Conservation (phyloP, 2,888 invertebrate genomes). For the Galeruca laticollis region DNA sequence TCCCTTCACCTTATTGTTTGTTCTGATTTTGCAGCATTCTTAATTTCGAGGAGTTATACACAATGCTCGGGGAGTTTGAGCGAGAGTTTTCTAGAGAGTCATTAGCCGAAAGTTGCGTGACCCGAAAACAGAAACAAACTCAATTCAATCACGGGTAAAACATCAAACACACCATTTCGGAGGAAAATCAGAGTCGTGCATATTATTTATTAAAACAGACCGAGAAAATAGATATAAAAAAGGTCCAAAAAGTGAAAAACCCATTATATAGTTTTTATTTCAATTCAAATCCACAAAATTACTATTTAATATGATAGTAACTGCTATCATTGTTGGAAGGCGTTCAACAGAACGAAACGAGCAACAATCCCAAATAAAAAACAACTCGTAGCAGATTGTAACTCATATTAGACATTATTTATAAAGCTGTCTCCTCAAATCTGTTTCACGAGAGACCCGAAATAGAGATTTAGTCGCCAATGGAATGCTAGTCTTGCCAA, state of each 20-base stretch:
- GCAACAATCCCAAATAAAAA: constrained; percentile 8
- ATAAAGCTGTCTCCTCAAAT: constrained; percentile 10
- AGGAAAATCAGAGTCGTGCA: neutral
- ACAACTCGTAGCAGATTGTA: neutral
- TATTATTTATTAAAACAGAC: too few relatives aligned
- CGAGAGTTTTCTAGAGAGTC: constrained; percentile 35
- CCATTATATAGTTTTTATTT: too few relatives aligned
- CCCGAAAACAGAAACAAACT: constrained; percentile 50
- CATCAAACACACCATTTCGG: constrained; percentile 31
- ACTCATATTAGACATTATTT: constrained; percentile 4
- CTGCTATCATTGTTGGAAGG: neutral
- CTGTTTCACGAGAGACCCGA: neutral
- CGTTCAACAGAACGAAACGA: constrained; percentile 16
- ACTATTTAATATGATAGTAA: neutral
- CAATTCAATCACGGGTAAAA: constrained; percentile 49
- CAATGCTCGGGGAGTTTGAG: constrained; percentile 8
- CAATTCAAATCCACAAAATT: neutral
- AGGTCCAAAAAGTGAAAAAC: too few relatives aligned
- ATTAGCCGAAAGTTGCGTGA: constrained; percentile 53
- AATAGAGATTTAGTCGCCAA: constrained; percentile 6
- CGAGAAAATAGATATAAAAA: too few relatives aligned
- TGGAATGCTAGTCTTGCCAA: neutral
- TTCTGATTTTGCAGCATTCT: constrained; percentile 28
- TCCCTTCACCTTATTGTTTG: constrained; percentile 23
- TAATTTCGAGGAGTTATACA: constrained; percentile 26